Conservation (phyloP, 2,797 vertebrate genomes). For the Pangasius mekongensis region DNA sequence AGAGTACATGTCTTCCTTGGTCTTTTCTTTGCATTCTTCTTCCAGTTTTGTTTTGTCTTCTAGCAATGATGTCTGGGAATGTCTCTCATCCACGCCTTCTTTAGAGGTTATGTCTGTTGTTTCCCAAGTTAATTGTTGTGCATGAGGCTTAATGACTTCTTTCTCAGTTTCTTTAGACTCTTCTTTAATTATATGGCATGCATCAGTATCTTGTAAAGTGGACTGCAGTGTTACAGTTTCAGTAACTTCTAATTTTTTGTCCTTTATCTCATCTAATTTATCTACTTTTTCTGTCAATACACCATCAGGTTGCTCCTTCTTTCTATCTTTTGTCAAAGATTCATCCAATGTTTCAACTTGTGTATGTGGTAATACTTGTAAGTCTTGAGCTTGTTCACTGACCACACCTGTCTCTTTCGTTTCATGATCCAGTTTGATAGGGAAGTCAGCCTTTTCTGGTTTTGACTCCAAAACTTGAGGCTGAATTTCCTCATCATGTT, state of each 20-base stretch:
- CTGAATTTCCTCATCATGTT: conserved; percentile 43
- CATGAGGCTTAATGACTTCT: conserved; percentile 23
- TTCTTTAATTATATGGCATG: conserved; percentile 3
- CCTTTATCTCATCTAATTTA: conserved; percentile 27
- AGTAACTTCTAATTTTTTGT: conserved; percentile 32
- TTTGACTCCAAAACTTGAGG: conserved; percentile 21
- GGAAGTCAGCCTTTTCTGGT: conserved; percentile 37
- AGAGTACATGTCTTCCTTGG: conserved; percentile 16
- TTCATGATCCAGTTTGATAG: conserved; percentile 31
- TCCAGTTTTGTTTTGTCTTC: conserved; percentile 44
- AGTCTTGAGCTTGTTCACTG: conserved; percentile 20
- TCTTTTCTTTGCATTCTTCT: conserved; percentile 30
- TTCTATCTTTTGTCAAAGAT: conserved; percentile 16
- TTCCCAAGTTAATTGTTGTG: conserved; percentile 31
- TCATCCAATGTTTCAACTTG: conserved; percentile 30
- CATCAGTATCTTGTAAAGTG: conserved; percentile 32
- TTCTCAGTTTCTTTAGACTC: conserved; percentile 29
- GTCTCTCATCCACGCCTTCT: conserved; percentile 30
- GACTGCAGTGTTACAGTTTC: conserved; percentile 20
- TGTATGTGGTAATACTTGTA: conserved; percentile 22
- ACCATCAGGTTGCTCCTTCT: conserved; percentile 20
- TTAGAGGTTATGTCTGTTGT: conserved; percentile 37
- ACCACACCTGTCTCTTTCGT: conserved; percentile 32
- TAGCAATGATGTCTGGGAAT: conserved; percentile 15
- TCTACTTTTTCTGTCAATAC: conserved; percentile 13